A percentile compares a stretch with the other conserved stretches of the same genome.
Evolutionary conservation across 2,113 vertebrate genomes (phyloP).

Genomic region (Plecotus auritus): DNA sequence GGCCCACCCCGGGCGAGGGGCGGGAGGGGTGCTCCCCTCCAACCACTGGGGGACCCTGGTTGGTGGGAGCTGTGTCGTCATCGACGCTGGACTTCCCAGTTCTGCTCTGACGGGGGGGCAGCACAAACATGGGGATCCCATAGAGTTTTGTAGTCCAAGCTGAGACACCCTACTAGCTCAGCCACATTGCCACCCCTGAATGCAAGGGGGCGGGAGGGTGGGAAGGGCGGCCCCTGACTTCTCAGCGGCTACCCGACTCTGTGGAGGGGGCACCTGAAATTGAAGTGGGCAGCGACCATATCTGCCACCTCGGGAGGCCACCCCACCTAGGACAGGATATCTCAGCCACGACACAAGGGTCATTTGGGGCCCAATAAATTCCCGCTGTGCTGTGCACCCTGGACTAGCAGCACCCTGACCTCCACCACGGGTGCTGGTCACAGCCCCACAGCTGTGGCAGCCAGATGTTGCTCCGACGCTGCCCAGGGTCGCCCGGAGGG

Average conservation of each 20-base stretch:
- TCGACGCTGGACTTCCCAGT: not conserved
- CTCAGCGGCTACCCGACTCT: not conserved
- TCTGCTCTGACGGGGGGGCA: not conserved
- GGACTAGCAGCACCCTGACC: not conserved
- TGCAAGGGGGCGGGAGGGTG: not conserved
- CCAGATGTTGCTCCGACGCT: not conserved
- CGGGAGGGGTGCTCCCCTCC: too few relatives aligned
- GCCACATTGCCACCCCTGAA: too few relatives aligned
- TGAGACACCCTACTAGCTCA: fast-evolving
- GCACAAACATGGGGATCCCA: fast-evolving
- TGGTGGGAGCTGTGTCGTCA: not conserved
- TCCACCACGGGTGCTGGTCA: fast-evolving
- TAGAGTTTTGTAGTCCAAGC: fast-evolving
- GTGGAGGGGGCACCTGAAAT: not conserved
- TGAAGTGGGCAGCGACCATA: not conserved
- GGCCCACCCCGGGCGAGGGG: fast-evolving
- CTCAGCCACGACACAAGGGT: fast-evolving
- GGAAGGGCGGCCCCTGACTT: not conserved
- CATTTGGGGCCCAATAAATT: fast-evolving
- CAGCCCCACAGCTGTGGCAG: not conserved
- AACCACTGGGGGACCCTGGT: not conserved
- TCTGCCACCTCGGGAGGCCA: fast-evolving
- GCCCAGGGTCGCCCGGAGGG: not conserved
- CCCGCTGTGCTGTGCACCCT: fast-evolving
- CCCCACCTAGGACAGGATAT: too few relatives aligned